Base-by-base conservation (phyloP, 2,888 invertebrate species). In the Oasisia sp. region DNA sequence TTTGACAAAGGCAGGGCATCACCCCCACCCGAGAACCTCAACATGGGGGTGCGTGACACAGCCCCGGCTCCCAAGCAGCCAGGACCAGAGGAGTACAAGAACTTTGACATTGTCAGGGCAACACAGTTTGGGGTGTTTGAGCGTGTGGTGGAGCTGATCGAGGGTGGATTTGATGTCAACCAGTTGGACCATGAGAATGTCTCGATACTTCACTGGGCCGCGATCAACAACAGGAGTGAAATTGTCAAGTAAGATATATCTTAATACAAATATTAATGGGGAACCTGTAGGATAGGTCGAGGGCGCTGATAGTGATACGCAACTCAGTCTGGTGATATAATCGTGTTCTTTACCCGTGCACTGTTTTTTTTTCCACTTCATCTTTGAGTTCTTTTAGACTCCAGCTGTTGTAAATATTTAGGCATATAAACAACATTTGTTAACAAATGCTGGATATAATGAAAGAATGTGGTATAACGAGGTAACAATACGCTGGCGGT, bases 171-270 rank as follows among this genome's bases (percentile, higher is more conserved):
- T 93, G 98, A 99, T 97, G 98, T 99, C 27, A 99, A 99, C 96
- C 98, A 98, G 95, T 98, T 98, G 91, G 99, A 99, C 96, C 97
- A 97, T 94, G 99, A 99, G 96, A 99, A 99, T 91, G 99, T 99
- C 92, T 99, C 99, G 2, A 97, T 99, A 92, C 97, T 99, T n/a
- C 99, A 99, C 96, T 99, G 99, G 99, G 99, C 99, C 89, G 98
- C 99, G 32, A 99, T 99, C 95, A 99, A 99, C 97, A 99, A 99
- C 97, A 97, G 99, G 92, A 97, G 98, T 94, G 99, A 99, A 95
- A 98, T 99, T 94, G 98, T 99, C 93, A 97, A 97, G 96, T 97
- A 94, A 94, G 95, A 44, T 7, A 32, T 90, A 5, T 19, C 7
- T 32, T n/a, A 32, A n/a, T 90, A 90, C 32, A 2, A 32, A 91